phyloP scores from a whole-genome alignment of 37 sponge, comb jelly and placozoan species.

The Axinella damicornis region DNA sequence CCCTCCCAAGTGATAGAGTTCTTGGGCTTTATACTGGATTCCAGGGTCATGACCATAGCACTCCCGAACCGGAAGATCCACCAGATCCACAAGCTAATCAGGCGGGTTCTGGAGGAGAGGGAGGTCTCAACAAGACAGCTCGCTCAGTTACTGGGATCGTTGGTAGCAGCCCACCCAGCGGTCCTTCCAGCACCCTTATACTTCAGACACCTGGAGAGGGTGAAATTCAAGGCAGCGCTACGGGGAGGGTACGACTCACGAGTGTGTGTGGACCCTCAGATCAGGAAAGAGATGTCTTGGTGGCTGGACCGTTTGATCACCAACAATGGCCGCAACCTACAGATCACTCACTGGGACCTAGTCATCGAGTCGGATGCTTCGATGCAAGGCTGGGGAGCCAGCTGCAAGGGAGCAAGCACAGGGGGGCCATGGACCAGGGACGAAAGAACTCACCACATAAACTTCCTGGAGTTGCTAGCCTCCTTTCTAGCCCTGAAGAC shows the following conservation, averaged over 20 bases:
- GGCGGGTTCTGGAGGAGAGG: background rate
- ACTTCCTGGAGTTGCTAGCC: constrained; percentile 50
- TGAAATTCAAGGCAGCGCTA: background rate
- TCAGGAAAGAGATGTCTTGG: constrained; percentile 30
- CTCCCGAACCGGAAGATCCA: constrained; percentile 15
- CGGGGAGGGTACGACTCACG: background rate
- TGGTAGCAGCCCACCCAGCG: constrained; percentile 16
- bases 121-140: background rate
- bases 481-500: constrained; percentile 28
- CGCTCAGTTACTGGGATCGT: constrained; percentile 21
- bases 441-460: constrained; percentile 39
- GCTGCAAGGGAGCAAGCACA: constrained; percentile 19
- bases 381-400: constrained; percentile 46
- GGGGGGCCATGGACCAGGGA: constrained; percentile 41
- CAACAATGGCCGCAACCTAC: background rate
- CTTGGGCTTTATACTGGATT: constrained; percentile 15
- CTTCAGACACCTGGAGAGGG: constrained; percentile 36
- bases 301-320: background rate
- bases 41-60: background rate
- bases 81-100: constrained; percentile 7
- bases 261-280: background rate
- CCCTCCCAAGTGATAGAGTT: constrained; percentile 29
- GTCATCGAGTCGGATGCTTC: constrained; percentile 49
- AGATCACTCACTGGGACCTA: background rate
- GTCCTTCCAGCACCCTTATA: constrained; percentile 33